Evolutionary conservation across 2,113 vertebrate species (phyloP).

Genomic region (Uropsilus gracilis): DNA sequence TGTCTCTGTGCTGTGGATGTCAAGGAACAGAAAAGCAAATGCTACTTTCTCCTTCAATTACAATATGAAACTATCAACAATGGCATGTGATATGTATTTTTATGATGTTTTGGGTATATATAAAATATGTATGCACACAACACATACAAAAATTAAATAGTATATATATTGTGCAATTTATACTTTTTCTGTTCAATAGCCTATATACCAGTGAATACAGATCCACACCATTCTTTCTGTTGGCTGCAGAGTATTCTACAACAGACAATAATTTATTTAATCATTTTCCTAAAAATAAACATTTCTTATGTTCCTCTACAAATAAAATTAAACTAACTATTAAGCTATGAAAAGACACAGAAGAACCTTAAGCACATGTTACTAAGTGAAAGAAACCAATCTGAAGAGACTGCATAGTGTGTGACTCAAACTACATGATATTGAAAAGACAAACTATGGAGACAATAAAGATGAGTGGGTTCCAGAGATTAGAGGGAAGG

Average conservation of each 20-base stretch:
- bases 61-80: not conserved
- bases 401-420: not conserved
- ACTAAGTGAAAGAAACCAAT: not conserved
- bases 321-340: not conserved
- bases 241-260: not conserved
- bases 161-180: not conserved
- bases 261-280: not conserved
- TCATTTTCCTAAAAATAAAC: not conserved
- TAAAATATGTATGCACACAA: not conserved
- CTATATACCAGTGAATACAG: not conserved
- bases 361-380: not conserved
- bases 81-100: not conserved
- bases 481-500: not conserved
- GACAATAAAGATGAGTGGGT: not conserved
- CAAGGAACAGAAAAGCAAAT: conserved; percentile 21
- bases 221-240: not conserved
- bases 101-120: not conserved
- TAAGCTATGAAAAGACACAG: not conserved
- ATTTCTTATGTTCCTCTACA: not conserved
- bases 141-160: not conserved
- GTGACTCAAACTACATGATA: not conserved
- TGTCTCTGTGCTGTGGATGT: not conserved
- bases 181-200: not conserved
- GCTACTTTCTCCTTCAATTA: not conserved
- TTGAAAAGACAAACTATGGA: not conserved